Base-by-base conservation (phyloP, 2,888 invertebrate species). In the Amphipoea oculea region DNA sequence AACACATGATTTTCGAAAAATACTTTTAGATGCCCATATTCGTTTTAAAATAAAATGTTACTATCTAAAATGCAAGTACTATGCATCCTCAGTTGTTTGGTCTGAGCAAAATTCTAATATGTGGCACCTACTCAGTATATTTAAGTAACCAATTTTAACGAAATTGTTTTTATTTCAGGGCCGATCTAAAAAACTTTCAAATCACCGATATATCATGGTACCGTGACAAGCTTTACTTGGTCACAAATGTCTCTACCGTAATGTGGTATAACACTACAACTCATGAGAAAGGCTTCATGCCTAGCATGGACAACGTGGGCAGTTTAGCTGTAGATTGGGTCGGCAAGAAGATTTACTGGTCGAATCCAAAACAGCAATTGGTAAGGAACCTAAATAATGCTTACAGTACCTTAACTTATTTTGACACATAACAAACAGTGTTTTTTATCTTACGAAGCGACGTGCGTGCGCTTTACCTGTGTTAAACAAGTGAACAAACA, bases 271-370 rank as follows among this genome's bases (percentile, higher is more conserved):
- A 98, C 90, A 97, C 97, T 17, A 98, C 97, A 0, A 97, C 97
- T 6, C 97, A 97, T 72, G 93, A 96, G 68, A 96, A 97, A 73
- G 97, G 96, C 0, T 95, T 97, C 69, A 96, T 98, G 92, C 93
- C 95, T 0, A 97, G 98, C 91, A 97, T 98, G 94, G 97, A 98
- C 80, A 98, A 98, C 42, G 98, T 98, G 0, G 98, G 98, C 1
- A 98, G 98, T 89, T 97, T 99, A 74, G 98, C 99, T 0, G 98
- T 99, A 23, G 99, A 99, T 92, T 99, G 99, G 99, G 98, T 99
- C 72, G 99, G 99, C 3, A 98, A 98, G 87, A 98, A 98, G 92
- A 96, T 99, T 14, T 99, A 99, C 93, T 99, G 99, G 99, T 98
- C 99, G 0, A 98, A 98, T 95, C 98, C 98, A 17, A 98, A 98